These are phyloP conservation scores for Nothocercus nigrocapillus DNA, from an alignment of 2,113 vertebrate species.

Conservation along the genomic window DNA sequence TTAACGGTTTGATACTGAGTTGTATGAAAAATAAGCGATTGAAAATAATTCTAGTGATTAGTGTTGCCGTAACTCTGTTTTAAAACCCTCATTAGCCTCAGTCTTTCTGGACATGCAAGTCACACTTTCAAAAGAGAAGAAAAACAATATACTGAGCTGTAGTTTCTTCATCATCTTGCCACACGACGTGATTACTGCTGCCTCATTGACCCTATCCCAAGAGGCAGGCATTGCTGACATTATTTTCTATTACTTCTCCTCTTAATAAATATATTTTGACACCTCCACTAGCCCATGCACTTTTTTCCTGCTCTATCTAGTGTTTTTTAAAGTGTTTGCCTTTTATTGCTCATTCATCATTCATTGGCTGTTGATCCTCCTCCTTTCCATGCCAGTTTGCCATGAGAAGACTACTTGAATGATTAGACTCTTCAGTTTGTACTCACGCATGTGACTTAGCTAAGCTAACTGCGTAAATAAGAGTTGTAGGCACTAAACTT, in stretches of 20 bases:
- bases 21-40: background rate
- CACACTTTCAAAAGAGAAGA: background rate
- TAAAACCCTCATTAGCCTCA: background rate
- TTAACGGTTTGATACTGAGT: background rate
- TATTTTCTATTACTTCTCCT: slow-evolving; percentile 53
- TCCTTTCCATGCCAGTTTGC: background rate
- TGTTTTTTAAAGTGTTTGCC: background rate
- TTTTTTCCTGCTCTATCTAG: background rate
- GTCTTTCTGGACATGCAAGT: background rate
- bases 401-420: background rate
- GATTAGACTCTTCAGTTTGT: background rate
- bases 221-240: slow-evolving; percentile 32
- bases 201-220: slow-evolving; percentile 22
- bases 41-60: background rate
- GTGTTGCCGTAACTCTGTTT: background rate
- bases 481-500: background rate
- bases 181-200: slow-evolving; percentile 30
- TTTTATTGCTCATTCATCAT: background rate
- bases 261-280: slow-evolving; percentile 41
- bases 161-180: slow-evolving; percentile 10
- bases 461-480: background rate
- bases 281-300: background rate
- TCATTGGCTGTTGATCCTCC: background rate
- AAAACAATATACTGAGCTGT: background rate
- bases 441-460: background rate